phyloP scores from a whole-genome alignment of 2,797 vertebrate genomes.

The Percopsis omiscomaycus region DNA sequence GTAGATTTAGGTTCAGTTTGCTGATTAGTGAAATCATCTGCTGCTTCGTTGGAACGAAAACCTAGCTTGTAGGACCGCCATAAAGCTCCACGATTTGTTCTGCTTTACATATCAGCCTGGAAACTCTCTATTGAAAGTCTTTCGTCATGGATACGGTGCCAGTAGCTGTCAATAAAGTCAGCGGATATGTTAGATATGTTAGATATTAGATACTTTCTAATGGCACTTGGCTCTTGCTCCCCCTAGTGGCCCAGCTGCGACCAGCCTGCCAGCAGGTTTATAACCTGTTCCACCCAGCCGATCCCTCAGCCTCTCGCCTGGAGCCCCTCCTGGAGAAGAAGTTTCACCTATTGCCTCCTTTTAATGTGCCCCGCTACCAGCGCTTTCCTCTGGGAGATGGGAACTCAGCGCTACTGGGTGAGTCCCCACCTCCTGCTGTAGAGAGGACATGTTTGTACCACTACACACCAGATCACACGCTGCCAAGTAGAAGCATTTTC shows the following conservation, averaged over 20 bases:
- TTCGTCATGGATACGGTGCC: too few relatives aligned
- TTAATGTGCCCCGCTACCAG: constrained; percentile 93
- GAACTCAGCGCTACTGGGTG: constrained; percentile 91
- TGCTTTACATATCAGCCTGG: too few relatives aligned
- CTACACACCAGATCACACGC: background rate
- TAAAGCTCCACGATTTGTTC: too few relatives aligned
- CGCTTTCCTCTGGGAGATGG: constrained; percentile 94
- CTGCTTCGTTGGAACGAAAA: too few relatives aligned
- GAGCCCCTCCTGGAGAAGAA: constrained; percentile 92
- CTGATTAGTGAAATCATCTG: too few relatives aligned
- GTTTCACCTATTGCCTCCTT: constrained; percentile 92
- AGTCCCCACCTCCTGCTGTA: constrained; percentile 47
- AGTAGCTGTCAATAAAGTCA: too few relatives aligned
- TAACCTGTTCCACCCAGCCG: constrained; percentile 97
- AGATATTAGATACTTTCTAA: too few relatives aligned
- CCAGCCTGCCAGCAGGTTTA: constrained; percentile 98
- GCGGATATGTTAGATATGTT: too few relatives aligned
- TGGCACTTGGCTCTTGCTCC: constrained; percentile 35
- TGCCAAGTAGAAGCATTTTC: background rate
- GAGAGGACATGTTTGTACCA: constrained; percentile 3
- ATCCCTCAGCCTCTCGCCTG: constrained; percentile 94
- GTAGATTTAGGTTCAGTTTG: too few relatives aligned
- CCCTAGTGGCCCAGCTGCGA: constrained; percentile 79
- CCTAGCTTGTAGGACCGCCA: too few relatives aligned
- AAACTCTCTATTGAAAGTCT: too few relatives aligned